These are phyloP conservation scores for Numenius phaeopus DNA, from an alignment of 2,797 vertebrate species.

Conservation along the genomic window DNA sequence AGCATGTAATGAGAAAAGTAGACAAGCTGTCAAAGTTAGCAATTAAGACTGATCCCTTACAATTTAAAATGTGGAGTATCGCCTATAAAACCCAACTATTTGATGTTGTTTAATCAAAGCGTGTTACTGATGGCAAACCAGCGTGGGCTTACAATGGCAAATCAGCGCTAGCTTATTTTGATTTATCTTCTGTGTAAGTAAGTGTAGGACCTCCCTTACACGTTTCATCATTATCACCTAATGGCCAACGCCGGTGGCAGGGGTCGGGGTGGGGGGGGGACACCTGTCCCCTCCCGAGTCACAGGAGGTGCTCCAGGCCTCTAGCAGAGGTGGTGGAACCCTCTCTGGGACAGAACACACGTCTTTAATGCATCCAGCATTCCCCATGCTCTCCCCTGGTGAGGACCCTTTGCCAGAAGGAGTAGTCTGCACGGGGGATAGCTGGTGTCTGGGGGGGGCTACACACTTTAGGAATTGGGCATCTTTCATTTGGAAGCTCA, in stretches of 20 bases:
- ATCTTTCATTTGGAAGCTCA: fast-evolving
- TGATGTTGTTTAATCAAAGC: neutral
- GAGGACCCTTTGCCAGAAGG: fast-evolving
- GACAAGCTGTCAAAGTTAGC: neutral
- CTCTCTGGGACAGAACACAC: fast-evolving
- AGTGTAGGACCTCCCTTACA: fast-evolving
- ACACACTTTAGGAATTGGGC: fast-evolving
- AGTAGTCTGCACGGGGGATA: fast-evolving
- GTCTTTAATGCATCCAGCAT: fast-evolving
- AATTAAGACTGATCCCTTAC: neutral
- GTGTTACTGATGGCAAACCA: neutral
- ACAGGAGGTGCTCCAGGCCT: fast-evolving
- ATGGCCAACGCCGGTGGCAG: neutral
- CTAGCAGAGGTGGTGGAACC: fast-evolving
- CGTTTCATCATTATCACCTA: fast-evolving
- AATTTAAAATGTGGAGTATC: neutral
- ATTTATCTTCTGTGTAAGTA: neutral
- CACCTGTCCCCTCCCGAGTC: neutral
- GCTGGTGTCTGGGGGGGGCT: neutral
- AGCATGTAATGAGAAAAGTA: neutral
- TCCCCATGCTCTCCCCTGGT: neutral
- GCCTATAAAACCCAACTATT: neutral
- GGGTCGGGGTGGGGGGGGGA: neutral
- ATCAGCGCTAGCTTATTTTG: fast-evolving
- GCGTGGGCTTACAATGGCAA: fast-evolving